Conservation (phyloP, 2,113 vertebrate genomes). For the Platichthys flesus region DNA sequence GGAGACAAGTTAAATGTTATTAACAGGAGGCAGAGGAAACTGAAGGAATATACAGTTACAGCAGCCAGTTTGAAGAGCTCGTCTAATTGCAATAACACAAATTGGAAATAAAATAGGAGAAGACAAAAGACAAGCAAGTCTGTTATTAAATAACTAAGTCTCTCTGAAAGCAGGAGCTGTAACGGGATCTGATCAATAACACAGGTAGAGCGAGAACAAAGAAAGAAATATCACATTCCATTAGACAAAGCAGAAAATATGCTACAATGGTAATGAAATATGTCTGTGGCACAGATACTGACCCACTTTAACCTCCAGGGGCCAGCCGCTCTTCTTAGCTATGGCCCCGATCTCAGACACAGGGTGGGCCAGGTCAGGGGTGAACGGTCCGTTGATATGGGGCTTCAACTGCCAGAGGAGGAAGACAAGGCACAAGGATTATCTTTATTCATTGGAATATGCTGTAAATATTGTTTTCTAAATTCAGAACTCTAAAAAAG, state of each 20-base stretch:
- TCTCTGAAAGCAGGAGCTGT: constrained; percentile 19
- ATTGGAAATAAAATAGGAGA: too few species aligned
- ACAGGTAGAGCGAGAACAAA: constrained; percentile 17
- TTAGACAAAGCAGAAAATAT: constrained; percentile 26
- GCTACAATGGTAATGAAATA: constrained; percentile 16
- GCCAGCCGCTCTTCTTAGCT: constrained; percentile 93
- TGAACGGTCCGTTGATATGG: constrained; percentile 96
- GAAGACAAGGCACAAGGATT: too few species aligned
- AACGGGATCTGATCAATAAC: constrained; percentile 47
- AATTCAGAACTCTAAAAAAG: too few species aligned
- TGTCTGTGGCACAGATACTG: constrained; percentile 64
- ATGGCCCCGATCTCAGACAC: constrained; percentile 88
- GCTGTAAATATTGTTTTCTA: too few species aligned
- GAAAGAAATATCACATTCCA: constrained; percentile 45
- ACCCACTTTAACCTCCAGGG: constrained; percentile 95
- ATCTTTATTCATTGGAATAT: too few species aligned
- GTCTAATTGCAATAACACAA: too few species aligned
- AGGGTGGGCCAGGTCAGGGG: constrained; percentile 91
- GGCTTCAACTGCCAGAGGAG: constrained; percentile 89
- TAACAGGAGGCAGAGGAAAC: neutral
- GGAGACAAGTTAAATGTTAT: neutral
- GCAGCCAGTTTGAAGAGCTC: too few species aligned
- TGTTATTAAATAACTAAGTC: neutral
- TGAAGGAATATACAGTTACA: too few species aligned
- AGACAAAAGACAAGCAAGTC: neutral